Evolutionary conservation across 2,888 invertebrate genomes (phyloP).

Genomic region (Capitulum mitella): DNA sequence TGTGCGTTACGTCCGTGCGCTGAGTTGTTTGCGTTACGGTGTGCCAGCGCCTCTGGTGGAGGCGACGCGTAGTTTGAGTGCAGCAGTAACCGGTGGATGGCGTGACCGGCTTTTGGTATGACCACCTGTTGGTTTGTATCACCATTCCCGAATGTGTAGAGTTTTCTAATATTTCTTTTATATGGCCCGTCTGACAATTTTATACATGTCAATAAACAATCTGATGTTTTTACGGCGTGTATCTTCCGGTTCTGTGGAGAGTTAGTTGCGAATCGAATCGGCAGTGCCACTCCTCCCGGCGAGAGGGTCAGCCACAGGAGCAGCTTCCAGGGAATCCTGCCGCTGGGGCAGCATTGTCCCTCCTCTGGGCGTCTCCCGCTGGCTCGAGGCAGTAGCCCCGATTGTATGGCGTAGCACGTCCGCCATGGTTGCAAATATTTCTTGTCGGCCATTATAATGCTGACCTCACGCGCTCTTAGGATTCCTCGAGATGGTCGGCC

Average conservation of each 20-base stretch:
- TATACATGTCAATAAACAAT: constrained; percentile 22
- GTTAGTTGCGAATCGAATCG: no score
- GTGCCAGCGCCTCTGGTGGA: background rate
- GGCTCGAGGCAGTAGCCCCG: no score
- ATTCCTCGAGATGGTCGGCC: no score
- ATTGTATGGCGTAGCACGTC: no score
- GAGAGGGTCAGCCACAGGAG: no score
- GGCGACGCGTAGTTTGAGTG: background rate
- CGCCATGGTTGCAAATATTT: no score
- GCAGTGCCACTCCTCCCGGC: no score
- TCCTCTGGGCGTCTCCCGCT: no score
- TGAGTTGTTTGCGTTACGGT: background rate
- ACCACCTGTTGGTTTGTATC: constrained; percentile 15
- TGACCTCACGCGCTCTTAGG: no score
- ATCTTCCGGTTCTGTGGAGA: background rate
- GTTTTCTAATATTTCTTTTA: constrained; percentile 25
- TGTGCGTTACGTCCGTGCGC: background rate
- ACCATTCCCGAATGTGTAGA: constrained; percentile 12
- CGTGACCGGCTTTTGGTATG: constrained; percentile 19
- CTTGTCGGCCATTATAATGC: no score
- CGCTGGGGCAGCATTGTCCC: no score
- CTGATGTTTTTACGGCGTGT: constrained; percentile 10
- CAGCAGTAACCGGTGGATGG: background rate
- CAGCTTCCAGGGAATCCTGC: no score
- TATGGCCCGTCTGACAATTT: constrained; percentile 24